Conservation (phyloP, 2,113 vertebrate genomes). For the Hydrochoerus hydrochaeris region DNA sequence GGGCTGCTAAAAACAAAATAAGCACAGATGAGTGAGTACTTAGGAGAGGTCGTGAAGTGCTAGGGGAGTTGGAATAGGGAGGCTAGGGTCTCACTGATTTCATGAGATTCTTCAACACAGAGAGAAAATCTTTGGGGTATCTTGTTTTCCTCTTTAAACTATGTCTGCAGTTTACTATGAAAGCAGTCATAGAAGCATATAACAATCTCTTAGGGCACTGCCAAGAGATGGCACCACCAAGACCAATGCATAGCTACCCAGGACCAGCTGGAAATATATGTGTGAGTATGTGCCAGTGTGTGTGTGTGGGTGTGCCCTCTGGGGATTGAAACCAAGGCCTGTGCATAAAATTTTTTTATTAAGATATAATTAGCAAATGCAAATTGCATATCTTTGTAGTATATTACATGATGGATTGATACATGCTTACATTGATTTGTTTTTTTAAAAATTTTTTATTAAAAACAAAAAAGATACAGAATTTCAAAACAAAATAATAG, state of each 20-base stretch:
- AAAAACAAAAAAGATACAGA: too few species aligned
- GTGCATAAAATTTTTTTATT: neutral
- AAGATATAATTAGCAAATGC: neutral
- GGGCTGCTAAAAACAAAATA: neutral
- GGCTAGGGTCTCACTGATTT: neutral
- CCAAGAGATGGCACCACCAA: neutral
- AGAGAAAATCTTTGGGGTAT: conserved; percentile 22
- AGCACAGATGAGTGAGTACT: neutral
- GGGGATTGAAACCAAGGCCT: neutral
- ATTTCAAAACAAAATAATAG: too few species aligned
- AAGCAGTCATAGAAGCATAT: neutral
- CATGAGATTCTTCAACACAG: neutral
- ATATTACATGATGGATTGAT: neutral
- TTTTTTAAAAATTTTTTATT: too few species aligned
- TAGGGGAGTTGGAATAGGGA: neutral
- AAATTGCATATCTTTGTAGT: neutral
- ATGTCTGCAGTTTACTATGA: neutral
- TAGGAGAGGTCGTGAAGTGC: neutral
- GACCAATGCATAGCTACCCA: neutral
- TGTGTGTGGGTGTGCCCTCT: neutral
- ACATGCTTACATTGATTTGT: neutral
- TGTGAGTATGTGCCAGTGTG: neutral
- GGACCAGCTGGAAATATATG: neutral
- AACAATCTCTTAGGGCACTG: conserved; percentile 3
- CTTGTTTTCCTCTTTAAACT: conserved; percentile 37